Conservation (phyloP, 2,113 vertebrate species). For the Nesoenas mayeri region DNA sequence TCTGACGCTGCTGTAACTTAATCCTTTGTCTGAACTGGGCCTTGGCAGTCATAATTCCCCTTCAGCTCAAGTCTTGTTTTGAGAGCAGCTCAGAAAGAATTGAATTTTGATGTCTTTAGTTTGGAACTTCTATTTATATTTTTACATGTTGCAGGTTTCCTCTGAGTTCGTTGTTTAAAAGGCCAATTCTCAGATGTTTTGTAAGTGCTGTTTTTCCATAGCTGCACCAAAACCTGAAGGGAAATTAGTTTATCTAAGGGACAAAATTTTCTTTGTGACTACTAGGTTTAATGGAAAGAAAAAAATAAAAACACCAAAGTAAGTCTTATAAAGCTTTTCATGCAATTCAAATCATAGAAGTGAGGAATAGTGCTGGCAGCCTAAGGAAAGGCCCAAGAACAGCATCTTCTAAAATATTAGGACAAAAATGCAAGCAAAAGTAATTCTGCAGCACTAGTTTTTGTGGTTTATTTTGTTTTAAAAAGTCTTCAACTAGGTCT, state of each 20-base stretch:
- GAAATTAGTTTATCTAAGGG: background rate
- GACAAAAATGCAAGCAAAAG: background rate
- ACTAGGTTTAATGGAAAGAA: background rate
- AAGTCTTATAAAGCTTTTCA: background rate
- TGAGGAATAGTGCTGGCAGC: background rate
- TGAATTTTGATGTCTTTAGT: background rate
- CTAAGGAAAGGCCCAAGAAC: background rate
- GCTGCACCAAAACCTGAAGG: background rate
- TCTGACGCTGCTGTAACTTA: background rate
- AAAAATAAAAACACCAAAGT: background rate
- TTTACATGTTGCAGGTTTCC: background rate
- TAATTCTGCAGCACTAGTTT: background rate
- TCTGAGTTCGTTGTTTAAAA: background rate
- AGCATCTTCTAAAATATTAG: background rate
- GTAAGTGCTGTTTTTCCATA: background rate
- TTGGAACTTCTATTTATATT: background rate
- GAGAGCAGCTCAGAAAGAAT: background rate
- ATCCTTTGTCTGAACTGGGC: background rate
- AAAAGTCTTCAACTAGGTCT: background rate
- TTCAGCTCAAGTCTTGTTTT: background rate
- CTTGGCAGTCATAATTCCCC: background rate
- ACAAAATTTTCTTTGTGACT: background rate
- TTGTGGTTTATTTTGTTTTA: background rate
- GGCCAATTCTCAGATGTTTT: background rate
- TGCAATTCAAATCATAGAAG: background rate